Base-by-base conservation (phyloP, 1,140 invertebrate species). In the Panulirus ornatus region DNA sequence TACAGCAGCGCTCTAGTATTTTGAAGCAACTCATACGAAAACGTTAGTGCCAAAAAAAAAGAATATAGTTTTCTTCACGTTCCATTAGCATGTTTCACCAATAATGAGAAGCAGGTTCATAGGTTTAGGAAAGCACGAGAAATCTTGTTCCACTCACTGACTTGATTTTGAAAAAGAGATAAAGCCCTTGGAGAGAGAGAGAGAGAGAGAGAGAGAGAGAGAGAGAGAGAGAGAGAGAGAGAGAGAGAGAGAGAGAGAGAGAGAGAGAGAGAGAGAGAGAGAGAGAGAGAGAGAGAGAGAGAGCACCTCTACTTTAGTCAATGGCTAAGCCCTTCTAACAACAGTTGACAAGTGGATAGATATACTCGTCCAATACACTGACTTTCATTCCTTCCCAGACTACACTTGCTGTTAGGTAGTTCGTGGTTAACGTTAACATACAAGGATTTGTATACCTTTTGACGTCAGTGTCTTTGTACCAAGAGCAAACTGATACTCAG, bases 211-310 rank as follows among this genome's bases (percentile, higher is more conserved):
- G 42, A 27, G 30, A 81, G 78, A n/a, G 44, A 81, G 47, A 51
- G 47, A 81, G 78, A 47, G 27, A 30, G 9, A 81, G 78, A 81
- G 44, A 54, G 5, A 51, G 44, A 47, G 1, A 81, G 27, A 81
- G 27, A 54, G 0, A 47, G 42, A 58, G 78, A 47, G 27, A 54
- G 27, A 81, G 27, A 81, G 42, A 27, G 2, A 81, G 42, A 63
- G 34, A 66, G 58, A 66, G 58, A 66, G 82, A 70, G 82, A 66
- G 82, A 63, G 16, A 84, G 58, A 40, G 40, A 70, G 22, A 22
- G 27, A 14, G 9, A 36, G 19, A 58, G 47, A 47, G 44, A 47
- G 16, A 51, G 5, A 8, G 8, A 19, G 36, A 51, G 38, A 51
- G 6, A 14, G 19, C 22, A 81, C 44, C 6, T 0, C 22, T 42